Conservation (phyloP, 2,888 invertebrate genomes). For the Harpalus rufipes region DNA sequence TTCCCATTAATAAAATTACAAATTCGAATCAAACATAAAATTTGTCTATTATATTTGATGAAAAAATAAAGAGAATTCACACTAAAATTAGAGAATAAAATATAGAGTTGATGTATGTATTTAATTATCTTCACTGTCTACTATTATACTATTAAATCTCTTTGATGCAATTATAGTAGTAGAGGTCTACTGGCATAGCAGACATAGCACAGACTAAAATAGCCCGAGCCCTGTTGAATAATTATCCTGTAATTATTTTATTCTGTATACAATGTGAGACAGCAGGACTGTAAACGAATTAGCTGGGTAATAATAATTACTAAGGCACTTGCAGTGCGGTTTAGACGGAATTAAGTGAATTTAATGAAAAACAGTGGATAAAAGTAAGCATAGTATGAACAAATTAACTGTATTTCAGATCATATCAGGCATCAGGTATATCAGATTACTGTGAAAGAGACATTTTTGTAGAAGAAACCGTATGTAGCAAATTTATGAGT, state of each 20-base stretch:
- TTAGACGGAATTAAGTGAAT: background rate
- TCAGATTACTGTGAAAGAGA: too few species aligned
- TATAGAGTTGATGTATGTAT: background rate
- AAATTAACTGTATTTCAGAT: too few species aligned
- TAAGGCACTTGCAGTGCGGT: background rate
- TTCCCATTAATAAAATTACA: too few species aligned
- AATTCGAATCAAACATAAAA: too few species aligned
- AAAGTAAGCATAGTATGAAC: too few species aligned
- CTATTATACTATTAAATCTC: background rate
- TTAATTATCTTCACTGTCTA: background rate
- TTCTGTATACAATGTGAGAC: background rate
- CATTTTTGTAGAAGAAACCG: too few species aligned
- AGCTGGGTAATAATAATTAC: background rate
- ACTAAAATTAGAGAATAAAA: background rate
- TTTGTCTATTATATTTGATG: too few species aligned
- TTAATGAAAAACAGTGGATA: background rate
- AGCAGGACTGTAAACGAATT: background rate
- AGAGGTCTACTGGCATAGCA: background rate
- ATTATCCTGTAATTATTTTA: conserved; percentile 21
- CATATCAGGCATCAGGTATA: too few species aligned
- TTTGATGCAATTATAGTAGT: background rate
- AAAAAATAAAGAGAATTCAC: too few species aligned
- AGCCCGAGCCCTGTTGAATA: background rate
- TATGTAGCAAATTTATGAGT: too few species aligned
- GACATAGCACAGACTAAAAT: background rate